Base-by-base conservation (phyloP, 2,113 vertebrate genomes). In the Dipodomys stephensi region DNA sequence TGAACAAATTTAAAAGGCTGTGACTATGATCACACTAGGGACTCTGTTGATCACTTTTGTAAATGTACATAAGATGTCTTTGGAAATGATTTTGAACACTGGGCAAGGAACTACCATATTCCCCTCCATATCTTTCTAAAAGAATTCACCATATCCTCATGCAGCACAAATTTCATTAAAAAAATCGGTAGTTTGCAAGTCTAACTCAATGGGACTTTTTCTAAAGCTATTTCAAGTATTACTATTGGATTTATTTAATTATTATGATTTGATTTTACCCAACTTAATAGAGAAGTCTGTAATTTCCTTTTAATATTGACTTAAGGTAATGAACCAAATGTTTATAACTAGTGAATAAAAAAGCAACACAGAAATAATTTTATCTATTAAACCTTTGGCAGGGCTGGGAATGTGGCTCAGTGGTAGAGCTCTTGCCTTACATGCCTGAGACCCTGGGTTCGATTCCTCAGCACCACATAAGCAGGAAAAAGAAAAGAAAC, bases 341-440 rank as follows among this genome's bases (percentile, higher is more conserved):
- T 81, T 95, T 39, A 84, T 2, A 96, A 89, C 13, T 30, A 86
- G 44, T 65, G 64, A 81, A 84, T 90, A 87, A 76, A 96, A 53
- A 81, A 13, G 74, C 81, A 13, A 78, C 64, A 73, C 25, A 92
- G 77, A 89, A 93, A 71, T 81, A 78, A 83, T 78, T 53, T 92
- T 53, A 92, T 69, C 30, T 69, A 79, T 90, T 92, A 94, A 94
- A 91, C 25, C 44, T 79, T 83, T 83, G 69, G 65, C 79, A 85
- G 35, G 35, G 35, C 35, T 35, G 35, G 35, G 35, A 35, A 35
- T 2, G 35, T 35, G 35, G 35, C 35, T 35, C 35, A 35, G 35
- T 35, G 35, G 35, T 35, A 35, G 35, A 35, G 35, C 35, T 35
- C 35, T 35, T 35, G 35, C 35, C 35, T 35, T 35, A 35, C 35